These are phyloP conservation scores for Pluvialis apricaria DNA, from an alignment of 2,113 vertebrate genomes.

Conservation along the genomic window DNA sequence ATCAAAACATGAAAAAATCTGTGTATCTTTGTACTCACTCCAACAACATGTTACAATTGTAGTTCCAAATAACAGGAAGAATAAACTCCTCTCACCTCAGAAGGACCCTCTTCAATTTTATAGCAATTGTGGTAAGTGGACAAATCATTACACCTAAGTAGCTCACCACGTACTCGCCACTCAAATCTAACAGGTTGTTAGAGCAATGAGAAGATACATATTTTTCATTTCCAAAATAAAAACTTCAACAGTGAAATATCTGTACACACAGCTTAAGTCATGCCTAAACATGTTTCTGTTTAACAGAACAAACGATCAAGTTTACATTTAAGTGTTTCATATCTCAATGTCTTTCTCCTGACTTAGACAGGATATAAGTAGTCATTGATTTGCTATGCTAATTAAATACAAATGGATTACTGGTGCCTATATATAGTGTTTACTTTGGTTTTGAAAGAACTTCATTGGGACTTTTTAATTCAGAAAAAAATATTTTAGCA, in stretches of 20 bases:
- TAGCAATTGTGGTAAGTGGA: background rate
- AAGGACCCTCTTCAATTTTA: background rate
- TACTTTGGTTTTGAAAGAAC: background rate
- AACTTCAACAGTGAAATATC: background rate
- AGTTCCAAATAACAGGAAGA: background rate
- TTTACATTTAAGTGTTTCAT: background rate
- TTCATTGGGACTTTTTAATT: background rate
- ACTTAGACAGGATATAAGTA: background rate
- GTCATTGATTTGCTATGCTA: background rate
- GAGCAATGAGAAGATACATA: background rate
- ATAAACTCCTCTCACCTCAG: background rate
- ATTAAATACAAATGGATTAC: background rate
- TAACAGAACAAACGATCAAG: background rate
- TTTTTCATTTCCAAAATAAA: background rate
- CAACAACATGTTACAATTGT: background rate
- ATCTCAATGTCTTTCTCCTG: background rate
- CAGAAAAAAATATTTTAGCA: background rate
- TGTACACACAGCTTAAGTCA: background rate
- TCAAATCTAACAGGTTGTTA: background rate
- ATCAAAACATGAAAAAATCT: background rate
- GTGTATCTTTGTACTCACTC: background rate
- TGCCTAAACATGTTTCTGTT: background rate
- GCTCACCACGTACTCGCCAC: background rate
- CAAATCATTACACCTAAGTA: background rate
- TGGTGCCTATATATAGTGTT: background rate